Evolutionary conservation across 2,888 invertebrate genomes (phyloP), one percentile per base, ranked within the genome.

Genomic region (Drosophila maculinotata): DNA sequence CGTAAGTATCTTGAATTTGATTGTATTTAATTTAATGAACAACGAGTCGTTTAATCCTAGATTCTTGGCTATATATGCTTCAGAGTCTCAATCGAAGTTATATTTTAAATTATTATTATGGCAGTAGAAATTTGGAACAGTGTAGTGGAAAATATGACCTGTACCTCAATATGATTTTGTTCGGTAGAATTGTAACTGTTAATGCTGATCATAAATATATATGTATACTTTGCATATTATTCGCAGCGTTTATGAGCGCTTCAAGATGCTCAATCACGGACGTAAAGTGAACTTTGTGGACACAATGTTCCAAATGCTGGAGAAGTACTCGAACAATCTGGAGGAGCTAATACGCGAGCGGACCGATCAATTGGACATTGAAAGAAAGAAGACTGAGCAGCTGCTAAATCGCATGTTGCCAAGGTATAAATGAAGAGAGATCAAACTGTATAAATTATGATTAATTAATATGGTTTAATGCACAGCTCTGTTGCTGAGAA

Each of bases 231-330:
- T n/a, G n/a, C n/a, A n/a, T n/a, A n/a, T n/a, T n/a, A n/a, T n/a
- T 30, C 44, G 30, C 67, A 93, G 93, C 35, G 95, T 98, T 66
- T 94, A 96, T 90, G 96, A 97, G 84, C 94, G 95, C 68, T 97
- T 98, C 91, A 96, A 98, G 88, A 96, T 96, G 81, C 93, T 98
- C 83, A 97, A 97, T 92, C 96, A 97, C 90, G 98, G 98, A 89
- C 94, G 96, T 87, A 98, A 98, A 92, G 95, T 97, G 2, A 98
- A 98, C 92, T 97, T 98, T 84, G 97, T 98, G 52, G 98, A 98
- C 91, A 98, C 98, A 48, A 98, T 98, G 97, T 97, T 98, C 90
- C 96, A 97, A 92, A 98, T 98, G 95, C 93, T 98, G 89, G 98
- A 98, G 90, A 98, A 98, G 91, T 98, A 98, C 92, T 97, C 98